These are phyloP conservation scores for Theretra japonica DNA, from an alignment of 2,888 invertebrate genomes.

Conservation along the genomic window DNA sequence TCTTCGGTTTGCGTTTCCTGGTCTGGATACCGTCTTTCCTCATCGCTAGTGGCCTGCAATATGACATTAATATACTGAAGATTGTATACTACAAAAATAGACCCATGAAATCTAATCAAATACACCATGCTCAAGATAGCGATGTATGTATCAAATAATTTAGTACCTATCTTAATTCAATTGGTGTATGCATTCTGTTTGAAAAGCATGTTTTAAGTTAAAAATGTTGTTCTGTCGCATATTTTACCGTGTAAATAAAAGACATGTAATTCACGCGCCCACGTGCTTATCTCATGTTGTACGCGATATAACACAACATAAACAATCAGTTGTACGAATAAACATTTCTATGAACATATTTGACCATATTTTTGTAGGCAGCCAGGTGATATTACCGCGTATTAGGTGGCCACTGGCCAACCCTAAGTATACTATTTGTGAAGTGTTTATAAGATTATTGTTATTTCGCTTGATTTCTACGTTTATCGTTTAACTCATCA, in stretches of 20 bases:
- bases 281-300: neutral
- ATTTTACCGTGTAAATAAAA: neutral
- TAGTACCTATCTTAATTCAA: too few species aligned
- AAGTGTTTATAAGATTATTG: too few species aligned
- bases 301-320: neutral
- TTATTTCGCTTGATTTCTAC: too few species aligned
- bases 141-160: too few species aligned
- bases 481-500: too few species aligned
- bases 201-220: neutral
- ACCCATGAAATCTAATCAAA: neutral
- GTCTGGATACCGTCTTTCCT: slow-evolving; percentile 98
- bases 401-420: too few species aligned
- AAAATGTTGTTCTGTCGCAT: neutral
- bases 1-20: slow-evolving; percentile 96
- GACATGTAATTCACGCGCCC: neutral
- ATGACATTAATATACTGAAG: neutral
- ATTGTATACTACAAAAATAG: neutral
- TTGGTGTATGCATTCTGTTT: neutral
- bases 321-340: neutral
- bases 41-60: slow-evolving; percentile 93
- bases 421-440: too few species aligned
- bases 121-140: neutral
- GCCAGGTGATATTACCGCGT: too few species aligned
- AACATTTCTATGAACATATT: too few species aligned
- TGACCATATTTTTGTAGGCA: too few species aligned